Conservation (phyloP, 2,797 vertebrate species). For the Neosalanx taihuensis region DNA sequence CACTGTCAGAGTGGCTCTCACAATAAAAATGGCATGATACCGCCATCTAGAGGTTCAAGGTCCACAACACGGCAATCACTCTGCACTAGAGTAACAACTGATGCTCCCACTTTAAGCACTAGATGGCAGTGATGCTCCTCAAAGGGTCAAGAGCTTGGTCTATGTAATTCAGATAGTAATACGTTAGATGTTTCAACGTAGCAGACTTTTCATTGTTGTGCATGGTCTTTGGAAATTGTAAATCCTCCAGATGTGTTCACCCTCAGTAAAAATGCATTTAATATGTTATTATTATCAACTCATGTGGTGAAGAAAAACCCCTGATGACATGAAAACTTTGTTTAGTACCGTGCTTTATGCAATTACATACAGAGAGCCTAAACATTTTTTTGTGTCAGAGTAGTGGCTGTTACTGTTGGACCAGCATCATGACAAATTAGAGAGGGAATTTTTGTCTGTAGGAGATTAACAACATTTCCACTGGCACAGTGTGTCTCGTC, state of each 20-base stretch:
- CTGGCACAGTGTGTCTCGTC: conserved; percentile 32
- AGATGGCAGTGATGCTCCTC: conserved; percentile 69
- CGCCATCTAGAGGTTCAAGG: background rate
- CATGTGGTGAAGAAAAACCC: conserved; percentile 32
- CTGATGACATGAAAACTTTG: conserved; percentile 26
- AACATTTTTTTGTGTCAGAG: conserved; percentile 62
- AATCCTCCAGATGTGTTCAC: too few relatives aligned
- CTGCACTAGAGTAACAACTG: background rate
- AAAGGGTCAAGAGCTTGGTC: conserved; percentile 20
- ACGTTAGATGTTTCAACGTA: too few relatives aligned
- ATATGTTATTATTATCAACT: background rate
- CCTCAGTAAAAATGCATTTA: too few relatives aligned
- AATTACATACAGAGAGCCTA: conserved; percentile 39
- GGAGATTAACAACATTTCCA: conserved; percentile 62
- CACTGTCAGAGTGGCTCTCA: background rate
- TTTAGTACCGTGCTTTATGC: conserved; percentile 37
- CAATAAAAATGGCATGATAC: background rate
- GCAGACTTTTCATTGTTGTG: conserved; percentile 17
- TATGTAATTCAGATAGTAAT: conserved; percentile 14
- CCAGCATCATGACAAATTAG: conserved; percentile 52
- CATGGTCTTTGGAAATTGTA: background rate
- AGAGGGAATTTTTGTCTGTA: conserved; percentile 63
- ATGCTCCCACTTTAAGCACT: conserved; percentile 30
- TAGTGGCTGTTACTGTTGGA: conserved; percentile 46
- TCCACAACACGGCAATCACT: background rate